phyloP scores from a whole-genome alignment of 2,888 invertebrate species.

The Lochmaea capreae region DNA sequence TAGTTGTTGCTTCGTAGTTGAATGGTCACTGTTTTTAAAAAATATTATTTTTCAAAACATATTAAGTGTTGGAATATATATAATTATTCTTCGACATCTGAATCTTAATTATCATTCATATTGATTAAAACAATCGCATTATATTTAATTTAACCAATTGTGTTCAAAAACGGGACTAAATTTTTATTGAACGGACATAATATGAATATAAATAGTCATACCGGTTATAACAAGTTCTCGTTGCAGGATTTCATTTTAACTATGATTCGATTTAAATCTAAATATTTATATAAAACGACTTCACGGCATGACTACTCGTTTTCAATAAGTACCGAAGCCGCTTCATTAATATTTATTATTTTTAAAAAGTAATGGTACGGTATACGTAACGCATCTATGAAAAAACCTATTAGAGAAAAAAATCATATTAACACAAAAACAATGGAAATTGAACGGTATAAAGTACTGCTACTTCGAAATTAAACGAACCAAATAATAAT shows the following conservation, averaged over 20 bases:
- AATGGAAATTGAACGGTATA: neutral
- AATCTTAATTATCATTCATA: too few species aligned
- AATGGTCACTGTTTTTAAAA: too few species aligned
- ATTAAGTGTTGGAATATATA: too few species aligned
- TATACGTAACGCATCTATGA: neutral
- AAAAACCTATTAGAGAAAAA: neutral
- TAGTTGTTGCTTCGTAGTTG: too few species aligned
- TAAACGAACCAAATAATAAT: too few species aligned
- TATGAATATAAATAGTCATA: conserved; percentile 11
- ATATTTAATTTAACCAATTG: neutral
- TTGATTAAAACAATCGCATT: too few species aligned
- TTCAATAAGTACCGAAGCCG: conserved; percentile 12
- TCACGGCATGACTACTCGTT: conserved; percentile 23
- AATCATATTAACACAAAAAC: neutral
- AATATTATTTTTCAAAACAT: too few species aligned
- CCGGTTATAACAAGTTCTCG: conserved; percentile 33
- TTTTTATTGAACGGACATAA: neutral
- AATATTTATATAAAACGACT: conserved; percentile 37
- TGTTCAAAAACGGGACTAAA: neutral
- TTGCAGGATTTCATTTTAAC: conserved; percentile 26
- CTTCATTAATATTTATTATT: conserved; percentile 8
- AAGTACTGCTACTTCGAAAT: too few species aligned
- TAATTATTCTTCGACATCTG: too few species aligned
- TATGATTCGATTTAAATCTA: conserved; percentile 38
- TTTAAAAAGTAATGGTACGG: neutral